Base-by-base conservation (phyloP, 2,797 vertebrate species). In the Poecilia wingei region DNA sequence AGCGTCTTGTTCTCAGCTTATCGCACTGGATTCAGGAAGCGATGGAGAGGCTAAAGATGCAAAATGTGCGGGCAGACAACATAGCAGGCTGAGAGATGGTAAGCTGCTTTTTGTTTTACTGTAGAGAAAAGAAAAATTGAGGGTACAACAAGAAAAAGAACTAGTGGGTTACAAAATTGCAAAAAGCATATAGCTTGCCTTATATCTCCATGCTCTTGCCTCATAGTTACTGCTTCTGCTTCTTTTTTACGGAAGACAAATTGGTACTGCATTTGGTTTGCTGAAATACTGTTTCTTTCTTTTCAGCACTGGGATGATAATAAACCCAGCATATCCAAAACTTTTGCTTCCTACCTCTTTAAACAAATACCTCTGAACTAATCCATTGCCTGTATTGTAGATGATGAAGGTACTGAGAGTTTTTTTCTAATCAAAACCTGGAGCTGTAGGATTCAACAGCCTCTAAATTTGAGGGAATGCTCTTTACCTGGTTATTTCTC, bases 51-150 rank as follows among this genome's bases (percentile, higher is more conserved):
- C 82, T 85, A 85, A 85, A 73, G 59, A 70, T 73, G 78, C 81
- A 79, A 57, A 86, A 78, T 83, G 81, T 79, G 75, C 74, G 55
- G 74, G 79, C 79, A 85, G 73, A 82, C 79, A 78, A 76, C 74
- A 74, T 55, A 86, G 74, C 78, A 79, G 84, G 81, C 73, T 79
- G 82, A 81, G 66, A 85, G 73, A 82, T 82, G 81, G 74, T 92
- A 87, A 91, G 87, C 87, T 72, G 86, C 82, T 86, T 89, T 91
- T 87, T 89, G 82, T 89, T 85, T 75, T 75, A 69, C 49, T 61
- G 41, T 22, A 77, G 74, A 84, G 39, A 77, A 72, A 76, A 57
- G 80, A 79, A 68, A 69, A 71, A 70, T 53, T 31, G 51, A 68
- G 31, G 66, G 16, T 41, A 49, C 36, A 72, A 76, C 36, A 43